Evolutionary conservation across 2,113 vertebrate species (phyloP).

Genomic region (Colinus virginianus): DNA sequence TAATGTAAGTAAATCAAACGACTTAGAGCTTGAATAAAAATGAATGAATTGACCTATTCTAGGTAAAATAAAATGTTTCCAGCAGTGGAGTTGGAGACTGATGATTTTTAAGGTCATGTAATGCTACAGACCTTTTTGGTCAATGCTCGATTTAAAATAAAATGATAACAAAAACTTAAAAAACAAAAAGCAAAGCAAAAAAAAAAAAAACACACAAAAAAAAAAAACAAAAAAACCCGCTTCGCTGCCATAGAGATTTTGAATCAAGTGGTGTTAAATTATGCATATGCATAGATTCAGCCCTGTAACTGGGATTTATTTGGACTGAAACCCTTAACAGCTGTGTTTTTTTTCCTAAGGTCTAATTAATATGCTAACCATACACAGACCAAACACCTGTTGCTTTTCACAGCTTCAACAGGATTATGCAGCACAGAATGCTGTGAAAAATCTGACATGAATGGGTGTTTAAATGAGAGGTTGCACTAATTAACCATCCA

Average conservation of each 20-base stretch:
- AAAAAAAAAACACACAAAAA: no score
- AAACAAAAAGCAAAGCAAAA: no score
- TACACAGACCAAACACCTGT: conserved; percentile 18
- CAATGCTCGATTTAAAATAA: background rate
- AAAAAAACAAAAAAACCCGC: background rate
- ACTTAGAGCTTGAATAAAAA: background rate
- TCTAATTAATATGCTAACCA: conserved; percentile 17
- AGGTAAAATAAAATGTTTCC: background rate
- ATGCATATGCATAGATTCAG: background rate
- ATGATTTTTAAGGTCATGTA: background rate
- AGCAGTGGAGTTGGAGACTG: no score
- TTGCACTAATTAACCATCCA: conserved; percentile 17
- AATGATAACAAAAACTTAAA: background rate
- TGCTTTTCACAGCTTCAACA: conserved; percentile 46
- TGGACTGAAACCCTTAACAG: background rate
- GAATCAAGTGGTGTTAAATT: background rate
- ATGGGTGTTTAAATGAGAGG: background rate
- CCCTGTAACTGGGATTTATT: background rate
- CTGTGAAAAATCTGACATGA: conserved; percentile 31
- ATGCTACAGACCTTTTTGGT: background rate
- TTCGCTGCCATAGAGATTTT: background rate
- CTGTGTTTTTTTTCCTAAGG: background rate
- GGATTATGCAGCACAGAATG: background rate
- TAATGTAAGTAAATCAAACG: background rate
- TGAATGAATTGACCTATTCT: background rate